These are phyloP conservation scores for Drosophila ohnishii DNA, from an alignment of 1,140 invertebrate genomes.

Conservation along the genomic window DNA sequence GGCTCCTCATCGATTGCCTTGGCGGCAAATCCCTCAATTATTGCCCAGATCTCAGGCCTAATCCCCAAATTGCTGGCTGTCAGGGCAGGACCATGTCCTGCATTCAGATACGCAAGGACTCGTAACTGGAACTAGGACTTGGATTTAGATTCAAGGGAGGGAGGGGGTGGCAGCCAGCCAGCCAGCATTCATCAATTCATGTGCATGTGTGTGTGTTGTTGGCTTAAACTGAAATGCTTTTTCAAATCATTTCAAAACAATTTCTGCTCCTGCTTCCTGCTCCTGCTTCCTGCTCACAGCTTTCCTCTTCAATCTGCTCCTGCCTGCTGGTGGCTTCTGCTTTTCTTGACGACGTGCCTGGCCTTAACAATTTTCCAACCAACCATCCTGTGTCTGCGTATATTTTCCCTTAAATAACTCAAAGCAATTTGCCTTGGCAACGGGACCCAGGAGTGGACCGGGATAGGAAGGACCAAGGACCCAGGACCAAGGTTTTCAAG, in stretches of 20 bases:
- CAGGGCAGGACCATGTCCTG: slow-evolving; percentile 2
- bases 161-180: no score
- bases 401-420: slow-evolving; percentile 49
- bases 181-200: slow-evolving; percentile 35
- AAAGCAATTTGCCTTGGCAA: slow-evolving; percentile 54
- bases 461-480: neutral
- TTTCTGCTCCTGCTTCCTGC: slow-evolving; percentile 15
- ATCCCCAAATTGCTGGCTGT: slow-evolving; percentile 12
- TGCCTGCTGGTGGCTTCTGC: slow-evolving; percentile 1
- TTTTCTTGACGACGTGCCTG: slow-evolving; percentile 49
- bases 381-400: slow-evolving; percentile 1
- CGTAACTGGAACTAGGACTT: no score
- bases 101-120: slow-evolving; percentile 14
- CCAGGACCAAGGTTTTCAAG: neutral
- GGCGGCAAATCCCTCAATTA: slow-evolving; percentile 27
- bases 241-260: slow-evolving; percentile 57
- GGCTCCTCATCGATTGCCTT: slow-evolving; percentile 8
- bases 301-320: slow-evolving; percentile 8
- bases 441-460: slow-evolving; percentile 22
- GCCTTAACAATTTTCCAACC: slow-evolving; percentile 42
- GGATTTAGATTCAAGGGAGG: neutral
- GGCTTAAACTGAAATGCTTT: slow-evolving; percentile 44
- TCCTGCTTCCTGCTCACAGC: neutral
- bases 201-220: slow-evolving; percentile 24
- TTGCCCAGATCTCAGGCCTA: slow-evolving; percentile 3